Evolutionary conservation across 2,888 invertebrate species (phyloP).

Genomic region (Eupithecia dodoneata): DNA sequence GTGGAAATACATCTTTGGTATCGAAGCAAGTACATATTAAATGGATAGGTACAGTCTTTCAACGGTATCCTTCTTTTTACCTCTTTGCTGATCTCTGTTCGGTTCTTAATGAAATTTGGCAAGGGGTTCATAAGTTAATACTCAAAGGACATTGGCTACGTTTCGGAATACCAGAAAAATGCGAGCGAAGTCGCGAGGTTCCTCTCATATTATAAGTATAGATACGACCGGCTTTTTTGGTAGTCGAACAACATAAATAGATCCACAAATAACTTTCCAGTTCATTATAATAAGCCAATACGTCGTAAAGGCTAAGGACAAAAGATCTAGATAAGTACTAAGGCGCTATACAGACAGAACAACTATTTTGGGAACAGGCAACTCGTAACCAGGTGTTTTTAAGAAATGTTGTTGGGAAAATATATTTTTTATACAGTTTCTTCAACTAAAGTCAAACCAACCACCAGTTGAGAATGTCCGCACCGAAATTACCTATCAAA

Average conservation of each 20-base stretch:
- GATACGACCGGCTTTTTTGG: too few species aligned
- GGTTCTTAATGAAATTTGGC: neutral
- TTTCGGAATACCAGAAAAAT: neutral
- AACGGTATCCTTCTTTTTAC: neutral
- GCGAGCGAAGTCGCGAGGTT: neutral
- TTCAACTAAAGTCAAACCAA: neutral
- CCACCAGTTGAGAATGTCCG: constrained; percentile 20
- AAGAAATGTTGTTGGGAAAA: too few species aligned
- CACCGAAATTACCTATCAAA: constrained; percentile 33
- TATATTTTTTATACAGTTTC: too few species aligned
- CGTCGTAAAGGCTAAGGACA: neutral
- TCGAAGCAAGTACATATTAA: neutral
- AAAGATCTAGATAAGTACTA: constrained; percentile 7
- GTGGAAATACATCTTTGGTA: neutral
- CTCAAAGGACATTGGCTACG: too few species aligned
- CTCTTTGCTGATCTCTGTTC: neutral
- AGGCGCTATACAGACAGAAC: too few species aligned
- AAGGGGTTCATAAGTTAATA: neutral
- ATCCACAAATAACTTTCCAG: too few species aligned
- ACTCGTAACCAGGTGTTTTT: too few species aligned
- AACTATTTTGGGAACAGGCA: too few species aligned
- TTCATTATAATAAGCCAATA: too few species aligned
- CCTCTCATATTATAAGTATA: too few species aligned
- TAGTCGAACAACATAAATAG: too few species aligned
- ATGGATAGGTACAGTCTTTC: neutral